Evolutionary conservation across 2,888 invertebrate species (phyloP), one percentile per base, ranked within the genome.

Genomic region (Ditula angustiorana): DNA sequence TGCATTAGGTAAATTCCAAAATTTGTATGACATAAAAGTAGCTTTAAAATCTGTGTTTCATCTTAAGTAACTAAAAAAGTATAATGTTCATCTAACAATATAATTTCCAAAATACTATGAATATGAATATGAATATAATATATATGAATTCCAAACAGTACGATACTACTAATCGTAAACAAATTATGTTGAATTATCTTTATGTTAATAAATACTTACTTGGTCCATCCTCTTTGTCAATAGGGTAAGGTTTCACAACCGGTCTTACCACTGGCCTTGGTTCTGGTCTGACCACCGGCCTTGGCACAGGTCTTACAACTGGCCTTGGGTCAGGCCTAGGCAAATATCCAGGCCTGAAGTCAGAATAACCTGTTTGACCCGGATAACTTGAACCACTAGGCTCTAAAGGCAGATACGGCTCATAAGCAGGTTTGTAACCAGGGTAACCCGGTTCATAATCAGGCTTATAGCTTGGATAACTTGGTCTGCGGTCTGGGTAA

Each of bases 161-260:
- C n/a, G n/a, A n/a, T n/a, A n/a, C n/a, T n/a, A n/a, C n/a, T n/a
- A n/a, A n/a, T n/a, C n/a, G n/a, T n/a, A n/a, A n/a, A n/a, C n/a
- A n/a, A n/a, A n/a, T n/a, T n/a, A n/a, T n/a, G n/a, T n/a, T n/a
- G n/a, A n/a, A n/a, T n/a, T n/a, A n/a, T n/a, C n/a, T n/a, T n/a
- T n/a, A n/a, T n/a, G n/a, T n/a, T n/a, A n/a, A n/a, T 53, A 30
- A 28, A 10, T 11, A 83, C 87, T 83, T 74, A 88, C 88, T 78
- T 35, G 81, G 75, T 56, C 78, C 83, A 55, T 71, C 71, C 57
- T 80, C 81, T 67, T 82, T 81, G 56, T 86, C 85, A 23, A 78
- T 78, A 55, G 76, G 76, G 56, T 73, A 75, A 2, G 74, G 64
- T 11, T 37, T 44, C 10, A 46, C n/a, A 5, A 78, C 70, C 11